Percentiles rank a stretch among this genome's conserved stretches.
Conservation (phyloP, 1,140 invertebrate species). For the Eulimnadia texana region DNA sequence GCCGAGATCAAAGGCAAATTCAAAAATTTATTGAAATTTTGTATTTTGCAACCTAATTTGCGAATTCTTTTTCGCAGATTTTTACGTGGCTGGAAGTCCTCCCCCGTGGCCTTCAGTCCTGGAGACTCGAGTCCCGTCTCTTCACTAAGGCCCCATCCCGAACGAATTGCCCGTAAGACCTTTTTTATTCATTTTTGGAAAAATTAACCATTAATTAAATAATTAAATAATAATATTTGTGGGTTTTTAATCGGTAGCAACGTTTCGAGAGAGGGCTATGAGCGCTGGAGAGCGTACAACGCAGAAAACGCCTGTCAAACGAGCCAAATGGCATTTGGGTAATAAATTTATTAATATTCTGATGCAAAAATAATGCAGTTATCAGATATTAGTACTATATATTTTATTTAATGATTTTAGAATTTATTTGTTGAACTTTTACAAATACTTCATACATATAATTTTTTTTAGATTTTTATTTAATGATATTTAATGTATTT, state of each 20-base stretch:
- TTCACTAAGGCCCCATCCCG: constrained; percentile 64
- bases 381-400: not conserved
- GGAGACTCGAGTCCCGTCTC: constrained; percentile 35
- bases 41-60: not conserved
- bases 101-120: constrained; percentile 42
- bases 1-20: constrained; percentile 57
- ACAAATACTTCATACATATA: not conserved
- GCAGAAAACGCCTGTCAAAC: constrained; percentile 58
- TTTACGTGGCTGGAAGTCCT: constrained; percentile 80
- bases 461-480: constrained; percentile 10
- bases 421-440: not conserved
- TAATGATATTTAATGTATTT: no score
- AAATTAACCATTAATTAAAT: no score
- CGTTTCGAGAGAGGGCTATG: constrained; percentile 44
- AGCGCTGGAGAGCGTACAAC: constrained; percentile 26
- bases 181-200: constrained; percentile 4
- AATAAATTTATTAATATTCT: no score
- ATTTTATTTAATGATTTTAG: no score
- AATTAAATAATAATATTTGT: constrained; percentile 8
- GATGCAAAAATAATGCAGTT: no score
- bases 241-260: constrained; percentile 19
- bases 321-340: constrained; percentile 96
- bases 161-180: constrained; percentile 70
- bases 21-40: not conserved
- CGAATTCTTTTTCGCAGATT: constrained; percentile 40